Evolutionary conservation across 2,888 invertebrate species (phyloP).

Genomic region (Drosophila phalerata): DNA sequence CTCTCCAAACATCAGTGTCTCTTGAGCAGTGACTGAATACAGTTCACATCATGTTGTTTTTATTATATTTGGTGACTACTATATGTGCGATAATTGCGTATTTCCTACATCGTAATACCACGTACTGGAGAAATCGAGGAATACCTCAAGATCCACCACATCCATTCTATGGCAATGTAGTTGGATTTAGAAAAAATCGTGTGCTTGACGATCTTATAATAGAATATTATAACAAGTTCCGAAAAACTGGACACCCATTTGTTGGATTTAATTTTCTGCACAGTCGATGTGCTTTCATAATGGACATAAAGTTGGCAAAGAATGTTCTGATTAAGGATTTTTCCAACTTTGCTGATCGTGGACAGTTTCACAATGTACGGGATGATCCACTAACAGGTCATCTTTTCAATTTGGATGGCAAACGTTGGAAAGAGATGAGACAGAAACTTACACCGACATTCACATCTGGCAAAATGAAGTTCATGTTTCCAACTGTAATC

Average conservation of each 20-base stretch:
- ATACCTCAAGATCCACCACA: slow-evolving; percentile 1
- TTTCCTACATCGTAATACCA: background rate
- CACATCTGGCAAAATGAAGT: background rate
- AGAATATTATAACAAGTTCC: background rate
- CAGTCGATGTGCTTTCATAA: background rate
- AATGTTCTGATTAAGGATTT: slow-evolving; percentile 1
- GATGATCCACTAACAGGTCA: background rate
- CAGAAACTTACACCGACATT: background rate
- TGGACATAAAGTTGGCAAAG: background rate
- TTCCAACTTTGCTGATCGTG: slow-evolving; percentile 1
- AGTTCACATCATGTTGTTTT: background rate
- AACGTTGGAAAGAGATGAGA: background rate
- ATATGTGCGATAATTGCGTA: background rate
- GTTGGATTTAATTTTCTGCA: background rate
- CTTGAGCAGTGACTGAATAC: background rate
- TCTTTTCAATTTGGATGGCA: background rate
- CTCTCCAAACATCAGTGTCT: background rate
- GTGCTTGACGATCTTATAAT: background rate
- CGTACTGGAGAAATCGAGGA: background rate
- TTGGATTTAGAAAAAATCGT: background rate
- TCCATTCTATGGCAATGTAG: background rate
- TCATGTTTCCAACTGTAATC: background rate
- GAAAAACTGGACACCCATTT: background rate
- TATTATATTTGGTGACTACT: background rate
- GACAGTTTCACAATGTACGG: background rate